Conservation (phyloP, 2,113 vertebrate species). For the Athene cunicularia region DNA sequence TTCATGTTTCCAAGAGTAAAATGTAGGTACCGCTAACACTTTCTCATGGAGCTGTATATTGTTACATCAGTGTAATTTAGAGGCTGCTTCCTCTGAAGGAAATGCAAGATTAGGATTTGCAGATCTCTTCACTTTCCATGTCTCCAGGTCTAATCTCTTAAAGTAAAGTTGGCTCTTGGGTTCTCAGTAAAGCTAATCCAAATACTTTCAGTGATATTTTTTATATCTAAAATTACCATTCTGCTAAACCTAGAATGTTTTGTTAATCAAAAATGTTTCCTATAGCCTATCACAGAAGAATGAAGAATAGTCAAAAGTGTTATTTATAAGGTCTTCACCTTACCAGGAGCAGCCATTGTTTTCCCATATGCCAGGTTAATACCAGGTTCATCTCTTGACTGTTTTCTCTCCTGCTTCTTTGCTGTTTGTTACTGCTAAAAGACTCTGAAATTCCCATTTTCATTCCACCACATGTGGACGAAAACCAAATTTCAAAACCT, state of each 20-base stretch:
- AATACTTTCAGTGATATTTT: background rate
- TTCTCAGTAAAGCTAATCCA: background rate
- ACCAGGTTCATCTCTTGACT: background rate
- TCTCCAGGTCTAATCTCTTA: background rate
- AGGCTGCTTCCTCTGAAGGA: background rate
- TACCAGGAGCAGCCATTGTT: background rate
- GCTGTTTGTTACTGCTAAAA: background rate
- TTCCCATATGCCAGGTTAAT: background rate
- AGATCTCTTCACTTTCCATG: background rate
- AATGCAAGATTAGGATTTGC: background rate
- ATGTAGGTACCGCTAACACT: background rate
- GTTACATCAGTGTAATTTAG: background rate
- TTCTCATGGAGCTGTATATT: background rate
- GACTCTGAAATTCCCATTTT: background rate
- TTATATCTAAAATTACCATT: background rate
- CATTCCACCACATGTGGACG: background rate
- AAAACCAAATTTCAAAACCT: constrained; percentile 22
- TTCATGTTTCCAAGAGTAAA: background rate
- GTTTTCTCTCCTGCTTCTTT: background rate
- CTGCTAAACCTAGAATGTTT: background rate
- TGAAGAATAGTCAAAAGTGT: background rate
- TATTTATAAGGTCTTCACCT: background rate
- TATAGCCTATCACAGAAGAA: background rate
- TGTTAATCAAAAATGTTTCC: background rate
- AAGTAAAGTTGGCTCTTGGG: background rate